phyloP scores from a whole-genome alignment of 2,797 vertebrate species.

The Remorina albescens region DNA sequence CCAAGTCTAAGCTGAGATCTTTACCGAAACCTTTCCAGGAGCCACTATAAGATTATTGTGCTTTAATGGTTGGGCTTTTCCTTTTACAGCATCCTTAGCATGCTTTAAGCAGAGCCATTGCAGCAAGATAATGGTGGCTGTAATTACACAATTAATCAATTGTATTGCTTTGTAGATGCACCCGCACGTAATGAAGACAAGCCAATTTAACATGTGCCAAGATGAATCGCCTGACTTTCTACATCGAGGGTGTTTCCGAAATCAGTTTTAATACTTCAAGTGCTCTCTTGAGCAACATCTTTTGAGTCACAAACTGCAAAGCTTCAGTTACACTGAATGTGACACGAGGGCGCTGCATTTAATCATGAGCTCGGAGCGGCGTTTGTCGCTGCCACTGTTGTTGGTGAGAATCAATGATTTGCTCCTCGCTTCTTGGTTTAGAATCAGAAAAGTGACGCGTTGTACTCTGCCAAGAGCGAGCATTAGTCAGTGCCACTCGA shows the following conservation, averaged over 20 bases:
- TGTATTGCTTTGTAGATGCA: constrained; percentile 67
- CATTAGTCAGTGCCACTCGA: background rate
- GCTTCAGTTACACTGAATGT: constrained; percentile 47
- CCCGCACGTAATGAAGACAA: constrained; percentile 61
- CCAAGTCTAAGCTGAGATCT: constrained; percentile 20
- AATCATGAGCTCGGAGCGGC: constrained; percentile 47
- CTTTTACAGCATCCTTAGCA: constrained; percentile 49
- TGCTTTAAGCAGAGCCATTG: constrained; percentile 43
- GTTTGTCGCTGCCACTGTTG: constrained; percentile 37
- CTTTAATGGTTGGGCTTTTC: constrained; percentile 48
- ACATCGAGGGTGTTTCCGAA: constrained; percentile 57
- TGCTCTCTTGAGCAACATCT: constrained; percentile 43
- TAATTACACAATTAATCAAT: constrained; percentile 80
- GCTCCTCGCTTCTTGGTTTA: constrained; percentile 18
- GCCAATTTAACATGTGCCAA: constrained; percentile 70
- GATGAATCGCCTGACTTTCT: constrained; percentile 70
- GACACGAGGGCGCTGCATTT: constrained; percentile 51
- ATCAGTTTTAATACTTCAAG: constrained; percentile 53
- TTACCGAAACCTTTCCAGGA: constrained; percentile 32
- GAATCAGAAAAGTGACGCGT: constrained; percentile 1
- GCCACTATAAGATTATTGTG: constrained; percentile 36
- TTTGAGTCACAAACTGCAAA: constrained; percentile 41
- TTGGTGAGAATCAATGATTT: constrained; percentile 13
- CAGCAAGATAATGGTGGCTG: constrained; percentile 52
- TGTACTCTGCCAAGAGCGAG: constrained; percentile 9